Percentiles rank a stretch among this genome's conserved stretches.
Evolutionary conservation across 2,797 vertebrate species (phyloP).

Genomic region (Arctocebus calabarensis): DNA sequence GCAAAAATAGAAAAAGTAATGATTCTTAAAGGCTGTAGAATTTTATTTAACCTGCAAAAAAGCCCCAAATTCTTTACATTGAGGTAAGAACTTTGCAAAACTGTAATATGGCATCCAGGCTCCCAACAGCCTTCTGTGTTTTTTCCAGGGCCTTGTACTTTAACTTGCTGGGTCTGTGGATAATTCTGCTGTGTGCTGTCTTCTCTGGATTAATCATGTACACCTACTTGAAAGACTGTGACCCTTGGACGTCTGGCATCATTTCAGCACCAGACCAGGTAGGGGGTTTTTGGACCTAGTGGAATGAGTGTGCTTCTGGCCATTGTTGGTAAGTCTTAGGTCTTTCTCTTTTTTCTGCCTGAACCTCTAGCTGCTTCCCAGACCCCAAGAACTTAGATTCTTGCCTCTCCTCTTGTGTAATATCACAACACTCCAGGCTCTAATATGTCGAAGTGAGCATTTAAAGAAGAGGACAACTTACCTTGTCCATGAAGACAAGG

Average conservation of each 20-base stretch:
- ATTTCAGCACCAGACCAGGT: conserved; percentile 93
- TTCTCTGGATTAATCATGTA: conserved; percentile 93
- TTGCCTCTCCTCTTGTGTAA: background rate
- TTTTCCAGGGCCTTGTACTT: conserved; percentile 92
- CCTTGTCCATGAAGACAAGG: background rate
- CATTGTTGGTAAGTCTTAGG: background rate
- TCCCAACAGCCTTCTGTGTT: background rate
- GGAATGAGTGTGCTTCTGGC: background rate
- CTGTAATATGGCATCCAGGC: accelerated
- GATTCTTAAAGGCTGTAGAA: background rate
- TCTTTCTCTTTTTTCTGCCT: background rate
- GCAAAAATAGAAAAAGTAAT: background rate
- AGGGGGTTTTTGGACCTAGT: background rate
- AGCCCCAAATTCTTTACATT: background rate
- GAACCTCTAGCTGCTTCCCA: background rate
- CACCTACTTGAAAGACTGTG: conserved; percentile 88
- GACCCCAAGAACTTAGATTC: background rate
- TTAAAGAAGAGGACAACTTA: background rate
- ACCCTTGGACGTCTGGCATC: conserved; percentile 91
- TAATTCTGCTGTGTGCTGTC: conserved; percentile 88
- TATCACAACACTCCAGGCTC: background rate
- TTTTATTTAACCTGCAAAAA: conserved; percentile 30
- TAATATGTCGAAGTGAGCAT: background rate
- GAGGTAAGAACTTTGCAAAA: background rate
- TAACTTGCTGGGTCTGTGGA: conserved; percentile 91